Evolutionary conservation across 2,113 vertebrate species (phyloP).

Genomic region (Hypocryptadius cinnamomeus): DNA sequence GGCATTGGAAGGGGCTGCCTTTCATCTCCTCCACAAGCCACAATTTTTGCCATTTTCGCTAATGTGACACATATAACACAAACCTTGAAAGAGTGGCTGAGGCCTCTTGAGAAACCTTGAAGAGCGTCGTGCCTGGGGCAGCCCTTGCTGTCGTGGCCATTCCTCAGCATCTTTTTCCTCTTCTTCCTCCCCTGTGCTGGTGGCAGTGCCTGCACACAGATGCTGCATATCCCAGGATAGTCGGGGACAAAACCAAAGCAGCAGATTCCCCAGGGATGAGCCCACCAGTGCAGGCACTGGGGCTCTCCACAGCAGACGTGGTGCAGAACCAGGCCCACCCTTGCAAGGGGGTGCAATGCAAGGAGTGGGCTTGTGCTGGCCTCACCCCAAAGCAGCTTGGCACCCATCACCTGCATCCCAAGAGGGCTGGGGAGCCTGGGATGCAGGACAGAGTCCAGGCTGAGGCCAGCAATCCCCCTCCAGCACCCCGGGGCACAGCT

Average conservation of each 20-base stretch:
- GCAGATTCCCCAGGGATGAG: background rate
- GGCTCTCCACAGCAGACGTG: background rate
- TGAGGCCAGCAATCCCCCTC: background rate
- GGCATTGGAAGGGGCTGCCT: constrained; percentile 10
- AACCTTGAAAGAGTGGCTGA: background rate
- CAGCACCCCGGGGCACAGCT: background rate
- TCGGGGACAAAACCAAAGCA: background rate
- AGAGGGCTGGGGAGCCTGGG: background rate
- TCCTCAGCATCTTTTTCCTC: background rate
- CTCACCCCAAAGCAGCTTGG: background rate
- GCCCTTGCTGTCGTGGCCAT: background rate
- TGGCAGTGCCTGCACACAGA: background rate
- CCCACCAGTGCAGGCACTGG: rapidly evolving
- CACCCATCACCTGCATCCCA: background rate
- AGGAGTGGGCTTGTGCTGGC: background rate
- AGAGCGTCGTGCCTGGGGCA: background rate
- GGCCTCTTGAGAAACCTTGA: background rate
- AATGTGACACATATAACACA: constrained; percentile 42
- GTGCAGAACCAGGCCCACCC: background rate
- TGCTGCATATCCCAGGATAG: background rate
- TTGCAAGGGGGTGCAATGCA: background rate
- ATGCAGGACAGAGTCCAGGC: background rate
- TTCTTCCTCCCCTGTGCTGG: background rate
- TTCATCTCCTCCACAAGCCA: constrained; percentile 27
- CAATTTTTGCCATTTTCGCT: constrained; percentile 17